Evolutionary conservation across 2,888 invertebrate species (phyloP), one percentile per base, ranked within the genome.

Genomic region (Lithophane socia): DNA sequence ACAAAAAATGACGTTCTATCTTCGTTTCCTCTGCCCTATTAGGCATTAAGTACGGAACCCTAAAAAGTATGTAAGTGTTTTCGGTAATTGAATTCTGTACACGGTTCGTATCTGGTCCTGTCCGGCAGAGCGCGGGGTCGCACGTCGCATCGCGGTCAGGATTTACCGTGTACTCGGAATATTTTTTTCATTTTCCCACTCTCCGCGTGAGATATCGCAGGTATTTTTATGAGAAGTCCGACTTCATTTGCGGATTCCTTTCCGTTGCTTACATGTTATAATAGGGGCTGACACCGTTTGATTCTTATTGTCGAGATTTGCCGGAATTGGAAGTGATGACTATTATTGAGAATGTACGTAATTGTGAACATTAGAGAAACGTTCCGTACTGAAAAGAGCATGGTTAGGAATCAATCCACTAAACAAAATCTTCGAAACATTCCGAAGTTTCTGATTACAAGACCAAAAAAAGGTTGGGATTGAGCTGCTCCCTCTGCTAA

Each of bases 21-120:
- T 8, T 54, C 13, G 2, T 42, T 66, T 66, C 42, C n/a, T 24
- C 18, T 49, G 18, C 18, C 3, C 18, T 58, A 58, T n/a, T 4
- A n/a, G 13, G 9, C 44, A 13, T 12, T 68, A 29, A 21, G 49
- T 60, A 79, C 80, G 88, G 91, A 91, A 89, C 92, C 91, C 91
- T 88, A 91, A 92, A 92, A 85, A 86, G 85, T 90, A 86, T 91
- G 90, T 90, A 91, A 90, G 90, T 89, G 91, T 88, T 91, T 92
- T 90, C 86, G 86, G 90, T 96, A 95, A 96, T 94, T 94, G 94
- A 95, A 96, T 96, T 95, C 94, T 92, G 88, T 90, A 91, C 93
- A 94, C 92, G 92, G 89, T 85, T 85, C 89, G 90, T 91, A 91
- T 91, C 90, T 90, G 87, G 84, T 84, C 91, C 88, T 91, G 90